Conservation (phyloP, 1,140 invertebrate species). For the Galendromus occidentalis region DNA sequence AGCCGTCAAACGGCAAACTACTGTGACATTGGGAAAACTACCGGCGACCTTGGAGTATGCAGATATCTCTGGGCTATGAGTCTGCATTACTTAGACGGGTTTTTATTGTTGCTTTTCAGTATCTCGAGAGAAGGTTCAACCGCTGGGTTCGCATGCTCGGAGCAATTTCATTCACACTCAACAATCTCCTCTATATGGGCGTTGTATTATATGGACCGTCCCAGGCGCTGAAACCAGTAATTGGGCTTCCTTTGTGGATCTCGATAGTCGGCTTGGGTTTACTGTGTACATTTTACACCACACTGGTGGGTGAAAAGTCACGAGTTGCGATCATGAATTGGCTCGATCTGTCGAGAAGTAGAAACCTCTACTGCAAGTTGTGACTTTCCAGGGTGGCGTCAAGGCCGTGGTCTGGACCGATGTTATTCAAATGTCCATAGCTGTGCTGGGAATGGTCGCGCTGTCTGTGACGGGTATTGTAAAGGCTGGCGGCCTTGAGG, state of each 20-base stretch:
- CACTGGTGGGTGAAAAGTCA: conserved; percentile 32
- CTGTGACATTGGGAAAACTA: too few relatives aligned
- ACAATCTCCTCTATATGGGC: conserved; percentile 58
- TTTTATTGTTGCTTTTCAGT: neutral
- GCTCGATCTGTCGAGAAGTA: neutral
- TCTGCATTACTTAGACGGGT: too few relatives aligned
- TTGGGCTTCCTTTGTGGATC: conserved; percentile 44
- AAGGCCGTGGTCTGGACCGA: conserved; percentile 34
- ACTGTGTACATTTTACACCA: conserved; percentile 65
- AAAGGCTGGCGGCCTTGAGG: conserved; percentile 37
- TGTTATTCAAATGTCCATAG: conserved; percentile 39
- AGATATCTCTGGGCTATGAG: too few relatives aligned
- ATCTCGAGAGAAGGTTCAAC: neutral
- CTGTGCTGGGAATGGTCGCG: conserved; percentile 48
- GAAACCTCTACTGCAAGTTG: too few relatives aligned
- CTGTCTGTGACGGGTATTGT: conserved; percentile 46
- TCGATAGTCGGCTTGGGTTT: conserved; percentile 58
- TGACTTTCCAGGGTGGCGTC: conserved; percentile 31
- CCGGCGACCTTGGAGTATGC: too few relatives aligned
- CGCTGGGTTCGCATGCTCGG: conserved; percentile 4
- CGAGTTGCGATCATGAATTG: neutral
- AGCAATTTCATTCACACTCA: neutral
- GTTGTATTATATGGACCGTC: conserved; percentile 80
- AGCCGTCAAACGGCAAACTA: too few relatives aligned
- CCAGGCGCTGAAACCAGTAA: conserved; percentile 65